Evolutionary conservation across 92 coral and sea anemone genomes (phyloP), one percentile per base, ranked within the genome.

Genomic region (Parazoanthus swiftii): DNA sequence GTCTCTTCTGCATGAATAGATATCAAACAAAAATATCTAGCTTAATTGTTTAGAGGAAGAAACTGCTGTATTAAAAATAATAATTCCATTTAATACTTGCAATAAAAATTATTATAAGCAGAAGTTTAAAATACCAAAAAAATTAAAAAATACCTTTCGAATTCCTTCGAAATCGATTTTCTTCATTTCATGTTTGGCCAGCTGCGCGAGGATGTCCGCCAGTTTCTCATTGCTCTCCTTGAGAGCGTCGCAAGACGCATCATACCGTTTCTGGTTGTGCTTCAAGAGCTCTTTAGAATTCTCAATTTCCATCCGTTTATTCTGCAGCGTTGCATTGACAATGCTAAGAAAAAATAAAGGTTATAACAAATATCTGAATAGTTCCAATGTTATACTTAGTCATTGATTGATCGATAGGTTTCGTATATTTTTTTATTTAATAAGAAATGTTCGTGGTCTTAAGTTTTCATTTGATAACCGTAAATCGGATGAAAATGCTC

Each of bases 151-250:
- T 36, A 80, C 75, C 51, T 81, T n/a, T 70, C 88, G 76, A 39
- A 90, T 90, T 16, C 46, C 43, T 63, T 90, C 90, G 43, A 90
- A 33, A 48, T 87, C 85, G 66, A 90, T 74, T 50, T 87, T 76
- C 85, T 87, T 81, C 37, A 51, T 54, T 39, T 90, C 23, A 9
- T 42, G 77, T 36, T 75, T 83, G 39, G 85, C 88, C 76, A 90
- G 43, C 20, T 90, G 90, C 7, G 88, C 92, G 9, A 50, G 56
- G 56, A 50, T 59, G 18, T 59, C 67, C n/a, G 23, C 67, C 88
- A 90, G 26, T 77, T 82, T 36, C 29, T 78, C 80, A 58, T 38
- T 44, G 6, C 50, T 44, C 0, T 44, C 33, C 33, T 29, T 29
- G 33, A 29, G 50, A 44, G 50, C 50, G 8, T 44, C 50, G 8